Evolutionary conservation across 2,113 vertebrate genomes (phyloP).

Genomic region (Platichthys stellatus): DNA sequence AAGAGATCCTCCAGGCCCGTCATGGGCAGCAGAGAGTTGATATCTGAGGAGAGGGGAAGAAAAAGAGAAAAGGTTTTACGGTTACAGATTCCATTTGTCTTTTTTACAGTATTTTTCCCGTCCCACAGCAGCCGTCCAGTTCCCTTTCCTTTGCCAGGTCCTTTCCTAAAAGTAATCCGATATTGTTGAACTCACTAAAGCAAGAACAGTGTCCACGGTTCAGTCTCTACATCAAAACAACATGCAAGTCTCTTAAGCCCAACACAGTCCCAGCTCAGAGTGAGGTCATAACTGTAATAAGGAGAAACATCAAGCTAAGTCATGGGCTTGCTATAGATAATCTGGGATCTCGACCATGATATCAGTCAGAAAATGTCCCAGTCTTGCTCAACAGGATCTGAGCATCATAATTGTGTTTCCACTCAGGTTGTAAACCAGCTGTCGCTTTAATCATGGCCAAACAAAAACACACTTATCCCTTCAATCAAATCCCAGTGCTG

Average conservation of each 20-base stretch:
- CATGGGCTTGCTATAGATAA: background rate
- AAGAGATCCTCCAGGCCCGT: conserved; percentile 78
- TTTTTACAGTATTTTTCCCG: background rate
- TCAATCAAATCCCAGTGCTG: background rate
- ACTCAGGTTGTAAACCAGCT: background rate
- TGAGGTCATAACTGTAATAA: too few species aligned
- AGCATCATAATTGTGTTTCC: background rate
- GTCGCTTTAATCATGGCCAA: background rate
- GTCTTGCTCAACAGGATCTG: background rate
- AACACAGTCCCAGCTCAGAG: too few species aligned
- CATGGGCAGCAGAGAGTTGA: conserved; percentile 68
- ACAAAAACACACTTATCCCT: background rate
- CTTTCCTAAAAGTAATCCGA: too few species aligned
- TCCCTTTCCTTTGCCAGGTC: too few species aligned
- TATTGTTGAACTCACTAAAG: too few species aligned
- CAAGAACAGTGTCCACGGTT: too few species aligned
- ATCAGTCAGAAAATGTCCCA: background rate
- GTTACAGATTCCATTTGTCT: background rate
- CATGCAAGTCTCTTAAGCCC: too few species aligned
- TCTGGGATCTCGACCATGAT: background rate
- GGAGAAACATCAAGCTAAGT: too few species aligned
- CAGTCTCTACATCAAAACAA: too few species aligned
- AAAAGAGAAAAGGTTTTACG: background rate
- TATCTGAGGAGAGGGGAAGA: conserved; percentile 67
- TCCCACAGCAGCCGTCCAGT: background rate